phyloP scores from a whole-genome alignment of 1,140 invertebrate species.

The Rhyzopertha dominica region DNA sequence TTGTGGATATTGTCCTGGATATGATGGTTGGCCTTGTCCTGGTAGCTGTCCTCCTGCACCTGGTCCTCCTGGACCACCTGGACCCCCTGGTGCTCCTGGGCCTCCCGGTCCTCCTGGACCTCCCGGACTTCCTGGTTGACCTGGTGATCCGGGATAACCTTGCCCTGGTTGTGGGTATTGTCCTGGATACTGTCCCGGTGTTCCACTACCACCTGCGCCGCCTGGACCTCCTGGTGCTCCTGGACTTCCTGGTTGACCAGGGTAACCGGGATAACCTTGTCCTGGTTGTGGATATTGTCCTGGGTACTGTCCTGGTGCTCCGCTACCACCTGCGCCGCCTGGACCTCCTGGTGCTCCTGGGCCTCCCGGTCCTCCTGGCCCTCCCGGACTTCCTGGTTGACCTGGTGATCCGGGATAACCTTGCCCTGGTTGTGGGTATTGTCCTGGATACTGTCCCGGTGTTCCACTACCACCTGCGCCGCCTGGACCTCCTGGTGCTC shows the following conservation, averaged over 20 bases:
- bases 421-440: conserved; percentile 17
- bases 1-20: conserved; percentile 27
- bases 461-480: conserved; percentile 2
- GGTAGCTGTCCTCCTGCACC: conserved; percentile 6
- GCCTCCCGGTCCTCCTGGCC: conserved; percentile 26
- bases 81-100: conserved; percentile 17
- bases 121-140: conserved; percentile 11
- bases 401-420: conserved; percentile 26
- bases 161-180: conserved; percentile 21
- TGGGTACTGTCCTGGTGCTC: conserved; percentile 18
- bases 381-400: conserved; percentile 20
- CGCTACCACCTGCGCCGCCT: conserved; percentile 25
- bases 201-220: conserved; percentile 23
- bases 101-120: conserved; percentile 21
- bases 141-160: too few species aligned
- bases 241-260: conserved; percentile 26
- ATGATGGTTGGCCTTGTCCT: conserved; percentile 21
- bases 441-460: conserved; percentile 11
- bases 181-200: conserved; percentile 28
- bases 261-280: conserved; percentile 19
- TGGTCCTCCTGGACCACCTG: conserved; percentile 17
- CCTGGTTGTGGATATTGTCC: conserved; percentile 13
- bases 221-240: conserved; percentile 27
- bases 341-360: conserved; percentile 19
- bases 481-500: conserved; percentile 29